phyloP scores from a whole-genome alignment of 2,113 vertebrate genomes.

The Peucedramus taeniatus region DNA sequence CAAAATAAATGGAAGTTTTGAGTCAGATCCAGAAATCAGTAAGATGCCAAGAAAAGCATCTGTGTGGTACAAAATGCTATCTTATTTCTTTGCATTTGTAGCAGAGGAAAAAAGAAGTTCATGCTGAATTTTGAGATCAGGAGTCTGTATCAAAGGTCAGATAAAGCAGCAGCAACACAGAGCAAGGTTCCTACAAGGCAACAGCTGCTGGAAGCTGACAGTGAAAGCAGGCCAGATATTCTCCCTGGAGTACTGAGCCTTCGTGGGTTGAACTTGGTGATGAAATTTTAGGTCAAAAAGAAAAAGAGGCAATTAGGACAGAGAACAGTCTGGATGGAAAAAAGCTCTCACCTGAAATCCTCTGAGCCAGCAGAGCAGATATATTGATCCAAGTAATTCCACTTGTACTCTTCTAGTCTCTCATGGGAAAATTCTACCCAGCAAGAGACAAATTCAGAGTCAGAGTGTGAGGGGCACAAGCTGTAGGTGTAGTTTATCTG shows the following conservation, averaged over 20 bases:
- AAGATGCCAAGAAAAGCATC: conserved; percentile 16
- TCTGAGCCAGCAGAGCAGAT: conserved; percentile 97
- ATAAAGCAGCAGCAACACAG: background rate
- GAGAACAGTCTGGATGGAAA: background rate
- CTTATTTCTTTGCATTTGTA: background rate
- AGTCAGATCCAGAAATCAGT: conserved; percentile 10
- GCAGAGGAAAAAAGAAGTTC: background rate
- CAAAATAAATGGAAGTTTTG: background rate
- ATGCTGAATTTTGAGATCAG: background rate
- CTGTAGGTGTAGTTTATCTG: conserved; percentile 96
- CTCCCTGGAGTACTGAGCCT: background rate
- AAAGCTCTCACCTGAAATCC: conserved; percentile 87
- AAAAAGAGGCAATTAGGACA: conserved; percentile 22
- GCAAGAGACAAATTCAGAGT: conserved; percentile 89
- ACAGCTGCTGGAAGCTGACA: background rate
- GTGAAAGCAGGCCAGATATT: conserved; percentile 22
- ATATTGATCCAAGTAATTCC: conserved; percentile 99
- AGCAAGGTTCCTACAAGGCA: background rate
- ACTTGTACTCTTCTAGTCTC: conserved; percentile 95
- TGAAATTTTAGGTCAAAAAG: conserved; percentile 26
- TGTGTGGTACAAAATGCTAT: background rate
- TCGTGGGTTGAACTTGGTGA: background rate
- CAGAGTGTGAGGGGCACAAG: conserved; percentile 90
- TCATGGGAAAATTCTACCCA: conserved; percentile 98
- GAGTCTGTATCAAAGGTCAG: background rate